phyloP scores from a whole-genome alignment of 2,113 vertebrate species.

The Melanocharis versteri region DNA sequence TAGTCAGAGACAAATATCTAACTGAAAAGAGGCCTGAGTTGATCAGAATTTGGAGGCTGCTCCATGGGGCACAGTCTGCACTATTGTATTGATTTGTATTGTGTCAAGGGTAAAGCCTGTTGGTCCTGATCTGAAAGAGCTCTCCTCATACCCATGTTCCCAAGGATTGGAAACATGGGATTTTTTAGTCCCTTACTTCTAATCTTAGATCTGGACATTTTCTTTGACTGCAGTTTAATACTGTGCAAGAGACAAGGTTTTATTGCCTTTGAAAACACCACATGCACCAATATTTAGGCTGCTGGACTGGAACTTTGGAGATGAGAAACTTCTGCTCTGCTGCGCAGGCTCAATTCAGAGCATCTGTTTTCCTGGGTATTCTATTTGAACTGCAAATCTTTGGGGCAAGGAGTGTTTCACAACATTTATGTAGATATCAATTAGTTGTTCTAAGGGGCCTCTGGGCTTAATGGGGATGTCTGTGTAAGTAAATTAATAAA shows the following conservation, averaged over 20 bases:
- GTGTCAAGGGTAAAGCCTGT: background rate
- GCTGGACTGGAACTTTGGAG: background rate
- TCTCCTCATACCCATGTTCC: background rate
- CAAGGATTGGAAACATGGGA: background rate
- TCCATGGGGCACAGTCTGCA: fast-evolving
- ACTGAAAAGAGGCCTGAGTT: background rate
- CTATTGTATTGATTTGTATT: background rate
- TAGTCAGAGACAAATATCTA: background rate
- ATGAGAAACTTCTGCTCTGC: background rate
- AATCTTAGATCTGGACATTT: background rate
- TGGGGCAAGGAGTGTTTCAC: background rate
- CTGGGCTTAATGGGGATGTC: background rate
- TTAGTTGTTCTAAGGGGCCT: background rate
- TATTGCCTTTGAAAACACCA: background rate
- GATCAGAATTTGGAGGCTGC: background rate
- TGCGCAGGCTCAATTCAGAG: background rate
- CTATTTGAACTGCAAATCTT: background rate
- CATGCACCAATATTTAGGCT: background rate
- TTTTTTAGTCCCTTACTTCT: background rate
- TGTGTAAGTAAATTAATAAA: background rate
- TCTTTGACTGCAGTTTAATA: background rate
- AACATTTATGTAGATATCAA: background rate
- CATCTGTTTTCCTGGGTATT: background rate
- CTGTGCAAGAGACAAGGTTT: background rate
- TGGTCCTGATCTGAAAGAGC: background rate